Percentiles rank a stretch among this genome's conserved stretches.
These are phyloP conservation scores for Oscarella lobularis DNA, from an alignment of 37 sponge, comb jelly and placozoan genomes.

Conservation along the genomic window DNA sequence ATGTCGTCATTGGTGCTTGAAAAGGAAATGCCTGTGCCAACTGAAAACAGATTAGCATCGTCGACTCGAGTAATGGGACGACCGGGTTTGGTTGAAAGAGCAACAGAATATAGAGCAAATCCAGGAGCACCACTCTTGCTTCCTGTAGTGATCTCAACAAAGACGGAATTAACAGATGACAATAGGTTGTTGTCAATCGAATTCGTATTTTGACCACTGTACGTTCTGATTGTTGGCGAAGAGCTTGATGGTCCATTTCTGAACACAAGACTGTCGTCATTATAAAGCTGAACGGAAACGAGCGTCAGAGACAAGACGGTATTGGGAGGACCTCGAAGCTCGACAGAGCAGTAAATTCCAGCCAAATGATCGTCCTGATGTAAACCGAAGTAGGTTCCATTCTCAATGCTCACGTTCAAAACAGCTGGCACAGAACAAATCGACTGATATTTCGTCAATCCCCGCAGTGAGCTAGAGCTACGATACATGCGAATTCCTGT, in stretches of 20 bases:
- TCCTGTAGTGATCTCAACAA: not conserved
- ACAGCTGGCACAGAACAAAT: not conserved
- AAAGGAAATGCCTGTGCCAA: too few relatives aligned
- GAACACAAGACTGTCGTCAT: not conserved
- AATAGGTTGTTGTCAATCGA: not conserved
- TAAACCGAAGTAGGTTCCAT: not conserved
- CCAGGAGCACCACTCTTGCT: constrained; percentile 1
- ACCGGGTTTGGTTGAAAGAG: not conserved
- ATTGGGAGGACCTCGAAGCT: not conserved
- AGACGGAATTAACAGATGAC: not conserved
- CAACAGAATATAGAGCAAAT: not conserved
- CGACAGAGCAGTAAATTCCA: not conserved
- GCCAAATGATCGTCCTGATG: not conserved
- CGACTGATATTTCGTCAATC: not conserved
- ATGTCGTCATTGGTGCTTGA: too few relatives aligned
- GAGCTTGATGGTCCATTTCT: not conserved
- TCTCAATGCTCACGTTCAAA: not conserved
- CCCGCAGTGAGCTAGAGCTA: not conserved
- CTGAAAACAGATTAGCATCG: too few relatives aligned
- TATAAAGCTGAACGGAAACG: not conserved
- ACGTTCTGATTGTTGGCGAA: not conserved
- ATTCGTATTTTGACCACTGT: not conserved
- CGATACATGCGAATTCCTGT: not conserved
- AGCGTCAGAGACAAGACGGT: not conserved
- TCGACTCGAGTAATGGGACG: not conserved